phyloP scores from a whole-genome alignment of 2,888 invertebrate genomes.

The Orchesella flavescens region DNA sequence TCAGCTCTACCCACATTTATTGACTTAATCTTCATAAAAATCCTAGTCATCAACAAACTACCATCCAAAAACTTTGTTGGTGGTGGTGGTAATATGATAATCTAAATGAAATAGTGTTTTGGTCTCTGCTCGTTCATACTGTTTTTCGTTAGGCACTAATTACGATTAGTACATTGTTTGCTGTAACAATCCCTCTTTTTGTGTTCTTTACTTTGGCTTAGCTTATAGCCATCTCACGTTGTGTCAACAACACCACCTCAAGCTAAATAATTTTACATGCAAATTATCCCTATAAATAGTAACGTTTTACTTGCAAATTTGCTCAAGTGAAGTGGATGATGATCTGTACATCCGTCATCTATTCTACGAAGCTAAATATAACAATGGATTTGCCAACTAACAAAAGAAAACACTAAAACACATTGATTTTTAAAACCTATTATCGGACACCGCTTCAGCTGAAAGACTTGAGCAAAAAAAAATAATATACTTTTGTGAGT shows the following conservation, averaged over 20 bases:
- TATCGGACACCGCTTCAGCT: not conserved
- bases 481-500: not conserved
- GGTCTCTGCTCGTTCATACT: conserved; percentile 34
- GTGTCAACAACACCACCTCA: conserved; percentile 22
- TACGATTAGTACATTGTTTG: conserved; percentile 48
- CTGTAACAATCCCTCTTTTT: conserved; percentile 1
- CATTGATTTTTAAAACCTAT: not conserved
- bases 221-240: not conserved
- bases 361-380: conserved; percentile 30
- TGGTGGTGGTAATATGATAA: not conserved
- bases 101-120: not conserved
- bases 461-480: not conserved
- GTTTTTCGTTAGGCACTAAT: conserved; percentile 54
- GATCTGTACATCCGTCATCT: not conserved
- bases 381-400: not conserved
- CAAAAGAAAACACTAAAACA: not conserved
- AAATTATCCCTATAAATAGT: conserved; percentile 24
- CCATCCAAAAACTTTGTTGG: not conserved
- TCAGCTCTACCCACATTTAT: conserved; percentile 26
- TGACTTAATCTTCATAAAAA: conserved; percentile 34
- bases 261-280: conserved; percentile 32
- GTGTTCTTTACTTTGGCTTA: not conserved
- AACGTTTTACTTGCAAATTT: not conserved
- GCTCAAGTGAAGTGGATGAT: too few relatives aligned
- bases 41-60: conserved; percentile 16